Percentiles rank a stretch among this genome's conserved stretches.
These are phyloP conservation scores for Hirundo rustica DNA, from an alignment of 2,797 vertebrate genomes.

Conservation along the genomic window DNA sequence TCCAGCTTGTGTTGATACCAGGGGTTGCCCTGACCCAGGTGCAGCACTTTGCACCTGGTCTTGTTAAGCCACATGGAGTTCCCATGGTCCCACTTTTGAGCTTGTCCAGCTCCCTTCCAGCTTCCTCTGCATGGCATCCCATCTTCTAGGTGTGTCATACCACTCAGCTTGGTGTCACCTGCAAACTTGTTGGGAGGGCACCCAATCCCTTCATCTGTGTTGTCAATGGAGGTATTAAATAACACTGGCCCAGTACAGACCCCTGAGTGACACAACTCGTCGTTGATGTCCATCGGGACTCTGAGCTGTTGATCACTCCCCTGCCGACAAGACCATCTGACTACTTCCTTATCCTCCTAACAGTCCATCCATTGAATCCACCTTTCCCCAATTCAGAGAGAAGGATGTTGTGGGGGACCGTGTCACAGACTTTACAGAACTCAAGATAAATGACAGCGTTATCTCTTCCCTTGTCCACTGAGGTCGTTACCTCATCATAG, in stretches of 20 bases:
- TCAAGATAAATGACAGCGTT: background rate
- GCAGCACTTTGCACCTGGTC: background rate
- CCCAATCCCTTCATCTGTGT: too few species aligned
- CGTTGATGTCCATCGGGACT: rapidly evolving
- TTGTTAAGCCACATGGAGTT: background rate
- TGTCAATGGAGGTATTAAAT: background rate
- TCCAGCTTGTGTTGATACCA: too few species aligned
- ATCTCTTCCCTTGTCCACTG: background rate
- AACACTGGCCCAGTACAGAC: background rate
- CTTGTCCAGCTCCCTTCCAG: background rate
- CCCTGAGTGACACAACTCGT: background rate
- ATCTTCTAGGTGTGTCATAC: background rate
- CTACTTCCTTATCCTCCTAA: background rate
- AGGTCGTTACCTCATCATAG: background rate
- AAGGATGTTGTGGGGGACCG: background rate
- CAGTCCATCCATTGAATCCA: background rate
- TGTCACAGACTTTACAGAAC: background rate
- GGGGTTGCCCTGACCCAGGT: rapidly evolving
- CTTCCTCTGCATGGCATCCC: background rate
- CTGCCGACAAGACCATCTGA: background rate
- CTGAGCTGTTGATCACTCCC: background rate
- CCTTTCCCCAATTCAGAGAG: background rate
- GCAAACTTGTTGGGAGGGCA: background rate
- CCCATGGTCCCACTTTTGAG: rapidly evolving
- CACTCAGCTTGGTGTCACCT: background rate